Base-by-base conservation (phyloP, 2,113 vertebrate species). In the Chelonoidis abingdonii region DNA sequence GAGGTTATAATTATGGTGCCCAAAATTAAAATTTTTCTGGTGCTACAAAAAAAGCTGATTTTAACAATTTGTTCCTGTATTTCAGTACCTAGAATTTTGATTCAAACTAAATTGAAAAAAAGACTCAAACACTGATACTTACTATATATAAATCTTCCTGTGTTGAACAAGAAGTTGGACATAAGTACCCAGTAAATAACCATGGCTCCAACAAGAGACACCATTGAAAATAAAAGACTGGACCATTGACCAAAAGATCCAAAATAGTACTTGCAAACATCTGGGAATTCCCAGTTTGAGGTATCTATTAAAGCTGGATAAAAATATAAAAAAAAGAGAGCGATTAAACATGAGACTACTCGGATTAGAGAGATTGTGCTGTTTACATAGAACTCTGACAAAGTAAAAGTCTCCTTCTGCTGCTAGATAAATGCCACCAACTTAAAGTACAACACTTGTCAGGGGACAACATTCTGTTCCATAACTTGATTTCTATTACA, bases 111-210 rank as follows among this genome's bases (percentile, higher is more conserved):
- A 19, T 19, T 72, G 65, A 72, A 22, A 65, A 10, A 49, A 44
- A 69, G 47, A 79, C 10, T 13, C 47, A 52, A 47, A 88, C 86
- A 69, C 24, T 5, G 72, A 44, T 95, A 99, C 99, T 99, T 98
- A 99, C 99, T 99, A 97, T 99, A 99, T 97, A 99, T 99, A 95
- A 99, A 99, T 96, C 99, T 98, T 49, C 99, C 99, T 0, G 99
- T 99, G 96, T 99, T 99, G 97, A 98, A 99, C 54, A 99, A 98
- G 94, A 99, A 99, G 97, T 99, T 99, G 92, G 99, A 99, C 99
- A 99, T 99, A 87, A 99, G 99, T 44, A 99, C 99, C 99, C 99
- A 99, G 95, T 99, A 99, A 93, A 99, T 99, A 95, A 99, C 98
- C 99, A 99, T 99, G 79, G 99, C 99, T 97, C 99, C 99, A 90